These are phyloP conservation scores for Quadroppia sp. DNA, from an alignment of 2,888 invertebrate genomes.

Conservation along the genomic window DNA sequence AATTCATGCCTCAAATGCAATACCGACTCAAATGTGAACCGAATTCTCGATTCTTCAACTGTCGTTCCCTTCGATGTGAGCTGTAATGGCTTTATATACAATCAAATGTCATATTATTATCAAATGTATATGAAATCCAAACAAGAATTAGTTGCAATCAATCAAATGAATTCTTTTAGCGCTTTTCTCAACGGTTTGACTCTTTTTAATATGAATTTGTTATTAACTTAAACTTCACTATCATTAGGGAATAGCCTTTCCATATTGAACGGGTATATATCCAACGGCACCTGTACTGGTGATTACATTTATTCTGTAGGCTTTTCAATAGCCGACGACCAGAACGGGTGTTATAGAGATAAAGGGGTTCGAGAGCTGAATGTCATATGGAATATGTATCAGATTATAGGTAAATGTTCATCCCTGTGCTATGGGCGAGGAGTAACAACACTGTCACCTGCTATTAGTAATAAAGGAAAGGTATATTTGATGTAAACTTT, in stretches of 20 bases:
- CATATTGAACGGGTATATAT: neutral
- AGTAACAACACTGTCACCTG: neutral
- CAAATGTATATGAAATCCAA: neutral
- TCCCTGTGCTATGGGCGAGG: neutral
- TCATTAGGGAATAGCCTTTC: neutral
- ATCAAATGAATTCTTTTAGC: neutral
- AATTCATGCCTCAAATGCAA: neutral
- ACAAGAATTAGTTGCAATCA: neutral
- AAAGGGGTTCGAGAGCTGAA: neutral
- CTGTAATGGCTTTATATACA: constrained; percentile 2
- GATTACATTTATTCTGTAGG: neutral
- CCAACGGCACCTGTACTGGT: constrained; percentile 1
- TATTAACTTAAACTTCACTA: neutral
- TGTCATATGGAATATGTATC: neutral
- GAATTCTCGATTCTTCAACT: neutral
- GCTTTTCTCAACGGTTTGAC: neutral
- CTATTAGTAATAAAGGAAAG: neutral
- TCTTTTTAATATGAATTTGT: neutral
- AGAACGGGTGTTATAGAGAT: neutral
- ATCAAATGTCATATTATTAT: neutral
- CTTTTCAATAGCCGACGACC: neutral
- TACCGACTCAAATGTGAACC: neutral
- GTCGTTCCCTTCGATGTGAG: neutral
- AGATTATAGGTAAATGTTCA: neutral
- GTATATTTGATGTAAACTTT: too few relatives aligned